Evolutionary conservation across 2,797 vertebrate genomes (phyloP).

Genomic region (Nyctibius grandis): DNA sequence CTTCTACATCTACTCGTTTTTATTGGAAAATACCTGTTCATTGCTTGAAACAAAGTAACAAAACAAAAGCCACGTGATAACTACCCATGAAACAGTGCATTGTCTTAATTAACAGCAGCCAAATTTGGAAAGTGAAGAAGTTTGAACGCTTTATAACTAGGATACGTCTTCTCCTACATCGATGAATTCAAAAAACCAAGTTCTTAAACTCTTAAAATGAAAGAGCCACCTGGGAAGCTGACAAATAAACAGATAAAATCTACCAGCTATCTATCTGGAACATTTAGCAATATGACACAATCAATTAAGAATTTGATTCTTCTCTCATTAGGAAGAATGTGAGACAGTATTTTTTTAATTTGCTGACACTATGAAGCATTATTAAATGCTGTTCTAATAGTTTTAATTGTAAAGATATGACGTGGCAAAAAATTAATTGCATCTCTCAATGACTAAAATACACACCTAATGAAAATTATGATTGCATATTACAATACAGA

Average conservation of each 20-base stretch:
- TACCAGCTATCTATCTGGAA: background rate
- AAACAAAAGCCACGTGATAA: background rate
- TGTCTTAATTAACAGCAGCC: rapidly evolving
- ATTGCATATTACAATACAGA: background rate
- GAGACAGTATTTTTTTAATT: background rate
- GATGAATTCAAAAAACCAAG: background rate
- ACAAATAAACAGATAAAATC: background rate
- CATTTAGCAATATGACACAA: background rate
- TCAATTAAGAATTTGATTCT: background rate
- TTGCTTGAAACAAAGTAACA: background rate
- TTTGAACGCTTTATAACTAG: background rate
- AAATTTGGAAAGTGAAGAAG: background rate
- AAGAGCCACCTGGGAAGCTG: background rate
- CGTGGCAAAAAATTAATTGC: background rate
- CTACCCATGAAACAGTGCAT: rapidly evolving
- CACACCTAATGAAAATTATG: background rate
- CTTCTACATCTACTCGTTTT: rapidly evolving
- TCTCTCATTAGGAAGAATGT: background rate
- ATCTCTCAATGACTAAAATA: background rate
- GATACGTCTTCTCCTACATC: background rate
- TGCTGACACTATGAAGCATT: background rate
- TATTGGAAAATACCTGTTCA: background rate
- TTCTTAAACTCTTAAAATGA: background rate
- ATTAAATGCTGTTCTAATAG: background rate
- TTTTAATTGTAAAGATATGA: background rate